Percentiles rank a stretch among this genome's conserved stretches.
Evolutionary conservation across 2,113 vertebrate species (phyloP).

Genomic region (Numida meleagris): DNA sequence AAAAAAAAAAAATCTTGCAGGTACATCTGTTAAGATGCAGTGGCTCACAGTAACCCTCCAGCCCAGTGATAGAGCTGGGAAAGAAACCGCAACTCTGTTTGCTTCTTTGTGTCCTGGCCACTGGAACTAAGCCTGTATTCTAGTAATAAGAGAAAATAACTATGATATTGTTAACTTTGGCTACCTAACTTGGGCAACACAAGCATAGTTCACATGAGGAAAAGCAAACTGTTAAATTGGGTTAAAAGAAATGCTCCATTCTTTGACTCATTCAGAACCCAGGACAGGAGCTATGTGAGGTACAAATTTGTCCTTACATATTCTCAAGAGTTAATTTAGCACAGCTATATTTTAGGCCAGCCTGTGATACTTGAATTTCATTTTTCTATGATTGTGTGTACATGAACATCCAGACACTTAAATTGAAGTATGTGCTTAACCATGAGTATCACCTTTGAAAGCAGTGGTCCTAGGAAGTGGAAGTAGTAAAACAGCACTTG

Average conservation of each 20-base stretch:
- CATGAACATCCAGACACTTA: not conserved
- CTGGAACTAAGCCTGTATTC: not conserved
- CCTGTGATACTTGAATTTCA: not conserved
- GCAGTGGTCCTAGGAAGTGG: not conserved
- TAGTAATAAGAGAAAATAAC: not conserved
- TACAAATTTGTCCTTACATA: not conserved
- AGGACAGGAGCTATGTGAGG: not conserved
- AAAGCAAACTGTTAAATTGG: not conserved
- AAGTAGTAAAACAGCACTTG: not conserved
- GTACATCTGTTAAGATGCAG: not conserved
- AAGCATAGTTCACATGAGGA: not conserved
- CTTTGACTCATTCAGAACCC: not conserved
- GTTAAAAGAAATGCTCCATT: not conserved
- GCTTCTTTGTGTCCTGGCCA: not conserved
- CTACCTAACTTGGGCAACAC: not conserved
- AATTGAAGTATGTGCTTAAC: not conserved
- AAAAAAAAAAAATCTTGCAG: not conserved
- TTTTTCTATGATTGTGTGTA: not conserved
- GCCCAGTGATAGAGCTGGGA: not conserved
- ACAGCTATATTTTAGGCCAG: not conserved
- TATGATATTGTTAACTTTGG: not conserved
- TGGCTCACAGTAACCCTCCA: not conserved
- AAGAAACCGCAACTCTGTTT: not conserved
- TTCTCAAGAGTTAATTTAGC: not conserved
- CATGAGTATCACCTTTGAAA: not conserved